A percentile compares a stretch with the other conserved stretches of the same genome.
phyloP scores from a whole-genome alignment of 2,797 vertebrate species.

The Myiotriccus ornatus region DNA sequence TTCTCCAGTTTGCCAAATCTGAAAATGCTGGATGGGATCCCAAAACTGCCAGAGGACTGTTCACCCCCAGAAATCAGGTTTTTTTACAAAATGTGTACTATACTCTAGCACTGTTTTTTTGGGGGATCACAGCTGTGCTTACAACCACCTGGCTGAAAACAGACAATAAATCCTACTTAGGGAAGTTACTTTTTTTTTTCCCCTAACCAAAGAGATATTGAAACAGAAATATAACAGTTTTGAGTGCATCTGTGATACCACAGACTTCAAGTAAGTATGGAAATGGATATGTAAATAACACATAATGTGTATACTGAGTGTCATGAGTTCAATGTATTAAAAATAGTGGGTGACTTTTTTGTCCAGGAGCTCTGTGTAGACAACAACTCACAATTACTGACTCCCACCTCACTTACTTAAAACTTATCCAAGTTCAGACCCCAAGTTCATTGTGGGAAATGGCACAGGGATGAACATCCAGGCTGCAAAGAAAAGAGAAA shows the following conservation, averaged over 20 bases:
- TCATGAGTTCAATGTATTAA: neutral
- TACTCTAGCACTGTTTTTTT: constrained; percentile 77
- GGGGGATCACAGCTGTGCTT: neutral
- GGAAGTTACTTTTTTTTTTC: neutral
- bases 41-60: constrained; percentile 88
- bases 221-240: neutral
- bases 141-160: neutral
- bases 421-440: neutral
- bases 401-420: neutral
- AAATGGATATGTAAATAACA: neutral
- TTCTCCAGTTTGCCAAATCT: constrained; percentile 96
- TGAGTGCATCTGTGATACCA: neutral
- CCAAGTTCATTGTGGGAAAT: neutral
- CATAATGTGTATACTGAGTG: neutral
- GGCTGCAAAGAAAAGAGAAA: neutral
- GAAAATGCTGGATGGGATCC: constrained; percentile 88
- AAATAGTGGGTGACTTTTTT: neutral
- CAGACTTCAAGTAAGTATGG: neutral
- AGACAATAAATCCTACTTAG: neutral
- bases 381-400: neutral
- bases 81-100: constrained; percentile 81
- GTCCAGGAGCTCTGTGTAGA: neutral
- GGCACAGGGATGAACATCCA: neutral
- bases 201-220: neutral
- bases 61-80: constrained; percentile 65